phyloP scores from a whole-genome alignment of 2,888 invertebrate species.

The Hanleya hanleyi region DNA sequence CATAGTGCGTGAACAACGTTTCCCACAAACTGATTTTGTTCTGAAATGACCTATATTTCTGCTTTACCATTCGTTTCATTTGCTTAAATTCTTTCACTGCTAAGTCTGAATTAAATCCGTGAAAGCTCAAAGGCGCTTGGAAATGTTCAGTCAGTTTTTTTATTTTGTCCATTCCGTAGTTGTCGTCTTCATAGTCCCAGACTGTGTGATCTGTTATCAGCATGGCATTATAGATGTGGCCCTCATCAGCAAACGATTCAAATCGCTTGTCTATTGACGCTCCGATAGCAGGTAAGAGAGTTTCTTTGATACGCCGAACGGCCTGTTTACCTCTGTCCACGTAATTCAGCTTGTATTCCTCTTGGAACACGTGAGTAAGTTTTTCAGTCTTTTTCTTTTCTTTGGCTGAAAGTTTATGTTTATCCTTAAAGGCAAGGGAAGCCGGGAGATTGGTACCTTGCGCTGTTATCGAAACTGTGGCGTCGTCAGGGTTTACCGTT shows the following conservation, averaged over 20 bases:
- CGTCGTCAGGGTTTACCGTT: not conserved
- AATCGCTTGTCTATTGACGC: not conserved
- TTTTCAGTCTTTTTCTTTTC: not conserved
- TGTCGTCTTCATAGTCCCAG: slow-evolving; percentile 1
- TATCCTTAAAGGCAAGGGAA: not conserved
- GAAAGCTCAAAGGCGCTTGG: not conserved
- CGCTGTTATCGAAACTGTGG: not conserved
- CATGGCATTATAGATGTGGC: not conserved
- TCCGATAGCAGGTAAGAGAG: not conserved
- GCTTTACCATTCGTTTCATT: not conserved
- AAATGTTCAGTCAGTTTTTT: not conserved
- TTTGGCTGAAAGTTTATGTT: not conserved
- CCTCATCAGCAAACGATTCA: not conserved
- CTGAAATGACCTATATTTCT: not conserved
- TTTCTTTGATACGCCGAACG: not conserved
- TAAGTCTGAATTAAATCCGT: not conserved
- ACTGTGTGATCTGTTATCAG: not conserved
- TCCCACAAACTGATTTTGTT: not conserved
- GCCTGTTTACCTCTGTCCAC: not conserved
- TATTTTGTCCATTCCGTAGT: slow-evolving; percentile 1
- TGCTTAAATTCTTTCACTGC: not conserved
- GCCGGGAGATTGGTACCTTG: not conserved
- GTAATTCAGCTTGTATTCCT: not conserved
- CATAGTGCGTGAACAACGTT: not conserved
- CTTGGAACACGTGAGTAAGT: not conserved